Conservation (phyloP, 2,888 invertebrate species). For the Caenorhabditis wallacei region DNA sequence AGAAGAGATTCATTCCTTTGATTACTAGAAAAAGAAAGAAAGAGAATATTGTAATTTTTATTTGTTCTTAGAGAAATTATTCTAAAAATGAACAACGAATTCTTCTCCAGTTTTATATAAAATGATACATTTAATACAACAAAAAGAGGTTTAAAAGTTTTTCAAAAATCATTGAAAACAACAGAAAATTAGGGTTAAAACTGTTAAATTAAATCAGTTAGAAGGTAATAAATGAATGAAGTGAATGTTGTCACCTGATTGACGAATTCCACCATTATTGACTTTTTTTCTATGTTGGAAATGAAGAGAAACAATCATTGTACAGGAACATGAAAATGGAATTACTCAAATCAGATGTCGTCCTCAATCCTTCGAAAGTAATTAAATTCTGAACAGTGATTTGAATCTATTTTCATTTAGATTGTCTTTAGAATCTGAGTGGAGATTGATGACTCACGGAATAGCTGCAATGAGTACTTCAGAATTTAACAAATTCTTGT, state of each 20-base stretch:
- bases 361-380: not conserved
- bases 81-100: too few species aligned
- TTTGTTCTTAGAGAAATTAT: not conserved
- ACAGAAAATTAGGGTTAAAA: not conserved
- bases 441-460: too few species aligned
- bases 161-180: not conserved
- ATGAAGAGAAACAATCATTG: not conserved
- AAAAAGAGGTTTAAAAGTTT: not conserved
- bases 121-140: not conserved
- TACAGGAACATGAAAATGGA: too few species aligned
- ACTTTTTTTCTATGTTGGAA: not conserved
- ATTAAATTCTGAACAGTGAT: too few species aligned
- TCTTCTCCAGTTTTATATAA: too few species aligned
- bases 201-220: not conserved
- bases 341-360: too few species aligned
- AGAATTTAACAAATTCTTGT: not conserved
- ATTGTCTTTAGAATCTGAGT: too few species aligned
- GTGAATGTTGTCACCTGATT: conserved; percentile 11
- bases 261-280: conserved; percentile 1
- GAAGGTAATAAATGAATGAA: not conserved
- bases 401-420: too few species aligned
- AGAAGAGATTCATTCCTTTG: conserved; percentile 14
- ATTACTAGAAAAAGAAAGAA: not conserved
- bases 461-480: not conserved
- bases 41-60: not conserved